These are phyloP conservation scores for Philaethria dido DNA, from an alignment of 2,888 invertebrate species.

Conservation along the genomic window DNA sequence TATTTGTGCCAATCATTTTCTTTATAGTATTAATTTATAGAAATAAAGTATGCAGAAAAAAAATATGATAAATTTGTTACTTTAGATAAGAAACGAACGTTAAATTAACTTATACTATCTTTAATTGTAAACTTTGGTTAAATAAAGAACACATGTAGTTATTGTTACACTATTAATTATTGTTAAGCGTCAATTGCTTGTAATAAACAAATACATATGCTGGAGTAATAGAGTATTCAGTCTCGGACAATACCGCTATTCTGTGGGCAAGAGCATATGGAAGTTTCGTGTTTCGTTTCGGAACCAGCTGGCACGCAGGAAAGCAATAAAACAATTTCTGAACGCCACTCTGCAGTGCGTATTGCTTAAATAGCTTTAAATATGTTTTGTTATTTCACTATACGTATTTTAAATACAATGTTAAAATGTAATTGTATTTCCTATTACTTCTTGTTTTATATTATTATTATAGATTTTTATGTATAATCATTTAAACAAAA, in stretches of 20 bases:
- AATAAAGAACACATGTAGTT: conserved; percentile 32
- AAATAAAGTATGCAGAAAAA: no score
- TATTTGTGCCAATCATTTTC: not conserved
- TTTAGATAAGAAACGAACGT: no score
- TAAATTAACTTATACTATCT: conserved; percentile 4
- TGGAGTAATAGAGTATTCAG: conserved; percentile 49
- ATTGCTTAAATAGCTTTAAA: conserved; percentile 31
- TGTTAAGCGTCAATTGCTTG: conserved; percentile 40
- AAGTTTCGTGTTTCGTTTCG: conserved; percentile 50
- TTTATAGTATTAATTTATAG: not conserved
- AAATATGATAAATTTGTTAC: no score
- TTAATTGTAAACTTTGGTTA: conserved; percentile 22
- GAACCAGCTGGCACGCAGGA: conserved; percentile 50
- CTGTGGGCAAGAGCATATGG: conserved; percentile 52
- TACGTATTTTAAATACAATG: conserved; percentile 9
- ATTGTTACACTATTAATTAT: conserved; percentile 46
- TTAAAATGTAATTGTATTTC: conserved; percentile 2
- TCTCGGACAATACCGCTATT: conserved; percentile 52
- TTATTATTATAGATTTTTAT: not conserved
- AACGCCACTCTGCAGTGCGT: conserved; percentile 35
- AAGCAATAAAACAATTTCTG: conserved; percentile 50
- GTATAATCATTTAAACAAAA: no score
- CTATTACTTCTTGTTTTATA: conserved; percentile 1
- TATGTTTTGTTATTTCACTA: conserved; percentile 19
- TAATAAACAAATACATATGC: conserved; percentile 44